Conservation (phyloP, 2,113 vertebrate genomes). For the Furnarius figulus region DNA sequence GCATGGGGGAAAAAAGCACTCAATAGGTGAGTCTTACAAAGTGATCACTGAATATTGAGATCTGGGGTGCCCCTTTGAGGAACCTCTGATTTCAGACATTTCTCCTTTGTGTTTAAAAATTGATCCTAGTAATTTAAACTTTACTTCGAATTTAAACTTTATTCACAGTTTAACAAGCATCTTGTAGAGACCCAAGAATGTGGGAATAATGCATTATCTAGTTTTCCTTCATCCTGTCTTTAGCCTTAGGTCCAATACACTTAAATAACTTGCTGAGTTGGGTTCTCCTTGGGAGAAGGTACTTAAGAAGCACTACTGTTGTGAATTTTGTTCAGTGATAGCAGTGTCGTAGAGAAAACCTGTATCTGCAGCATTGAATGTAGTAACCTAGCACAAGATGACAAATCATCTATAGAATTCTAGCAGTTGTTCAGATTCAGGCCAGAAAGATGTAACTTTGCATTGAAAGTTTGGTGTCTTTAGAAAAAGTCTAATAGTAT, state of each 20-base stretch:
- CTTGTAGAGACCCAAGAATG: not conserved
- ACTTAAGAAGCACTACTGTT: not conserved
- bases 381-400: not conserved
- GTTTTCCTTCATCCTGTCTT: not conserved
- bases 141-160: not conserved
- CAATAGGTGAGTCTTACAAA: not conserved
- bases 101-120: not conserved
- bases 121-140: not conserved
- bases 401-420: not conserved
- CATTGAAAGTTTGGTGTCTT: not conserved
- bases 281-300: not conserved
- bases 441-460: not conserved
- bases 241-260: not conserved
- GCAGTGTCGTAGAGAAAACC: not conserved
- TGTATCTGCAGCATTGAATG: not conserved
- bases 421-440: not conserved
- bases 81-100: not conserved
- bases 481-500: not conserved
- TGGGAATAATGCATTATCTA: not conserved
- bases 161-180: not conserved
- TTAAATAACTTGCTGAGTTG: not conserved
- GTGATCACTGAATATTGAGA: not conserved
- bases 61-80: not conserved
- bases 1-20: not conserved
- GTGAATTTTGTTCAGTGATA: not conserved